Evolutionary conservation across 2,888 invertebrate genomes (phyloP).

Genomic region (Bursaphelenchus okinawaensis): DNA sequence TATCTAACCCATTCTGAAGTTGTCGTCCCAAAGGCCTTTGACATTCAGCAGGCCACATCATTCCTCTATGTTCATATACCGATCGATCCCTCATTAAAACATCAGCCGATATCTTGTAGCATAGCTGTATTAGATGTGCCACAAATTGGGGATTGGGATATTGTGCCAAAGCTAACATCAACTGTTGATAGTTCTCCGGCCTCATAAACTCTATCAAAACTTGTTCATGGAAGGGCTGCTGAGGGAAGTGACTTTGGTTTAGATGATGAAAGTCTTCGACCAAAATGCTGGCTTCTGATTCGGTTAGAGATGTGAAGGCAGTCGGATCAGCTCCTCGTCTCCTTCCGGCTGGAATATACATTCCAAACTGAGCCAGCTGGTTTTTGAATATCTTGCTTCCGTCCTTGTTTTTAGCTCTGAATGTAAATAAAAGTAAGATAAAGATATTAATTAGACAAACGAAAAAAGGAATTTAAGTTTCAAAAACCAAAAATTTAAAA

Average conservation of each 20-base stretch:
- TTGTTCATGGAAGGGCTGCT: background rate
- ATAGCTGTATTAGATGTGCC: background rate
- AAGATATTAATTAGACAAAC: no score
- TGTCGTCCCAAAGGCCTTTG: background rate
- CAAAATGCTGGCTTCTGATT: slow-evolving; percentile 8
- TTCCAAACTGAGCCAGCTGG: slow-evolving; percentile 11
- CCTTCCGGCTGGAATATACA: slow-evolving; percentile 21
- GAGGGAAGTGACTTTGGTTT: background rate
- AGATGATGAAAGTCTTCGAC: slow-evolving; percentile 9
- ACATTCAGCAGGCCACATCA: background rate
- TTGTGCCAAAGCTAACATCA: background rate
- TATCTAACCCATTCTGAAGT: background rate
- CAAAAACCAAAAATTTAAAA: no score
- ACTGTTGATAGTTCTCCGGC: background rate
- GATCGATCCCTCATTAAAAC: background rate
- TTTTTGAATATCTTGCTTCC: slow-evolving; percentile 17
- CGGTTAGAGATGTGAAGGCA: slow-evolving; percentile 20
- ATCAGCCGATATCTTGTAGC: background rate
- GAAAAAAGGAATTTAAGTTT: no score
- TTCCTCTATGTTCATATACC: background rate
- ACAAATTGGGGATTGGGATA: background rate
- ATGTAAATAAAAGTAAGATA: no score
- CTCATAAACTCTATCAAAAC: background rate
- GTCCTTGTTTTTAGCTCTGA: slow-evolving; percentile 23
- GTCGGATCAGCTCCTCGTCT: slow-evolving; percentile 13